A percentile compares a stretch with the other conserved stretches of the same genome.
Conservation (phyloP, 2,797 vertebrate species). For the Pygocentrus nattereri region DNA sequence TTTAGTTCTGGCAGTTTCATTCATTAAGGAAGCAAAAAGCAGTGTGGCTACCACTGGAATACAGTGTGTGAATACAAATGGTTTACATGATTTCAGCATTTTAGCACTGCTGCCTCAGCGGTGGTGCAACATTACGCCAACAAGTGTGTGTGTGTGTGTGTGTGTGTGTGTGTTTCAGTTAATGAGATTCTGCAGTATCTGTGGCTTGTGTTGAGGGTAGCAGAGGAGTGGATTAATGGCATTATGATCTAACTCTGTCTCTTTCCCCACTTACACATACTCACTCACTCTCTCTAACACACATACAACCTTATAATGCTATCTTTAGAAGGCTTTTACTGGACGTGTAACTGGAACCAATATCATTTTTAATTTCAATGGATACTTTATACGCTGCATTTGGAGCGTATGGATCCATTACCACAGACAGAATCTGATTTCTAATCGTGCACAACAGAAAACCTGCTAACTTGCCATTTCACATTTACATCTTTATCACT, state of each 20-base stretch:
- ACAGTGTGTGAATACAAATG: neutral
- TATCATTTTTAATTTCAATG: too few relatives aligned
- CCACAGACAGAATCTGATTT: too few relatives aligned
- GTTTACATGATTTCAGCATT: conserved; percentile 17
- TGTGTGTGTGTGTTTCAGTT: conserved; percentile 37
- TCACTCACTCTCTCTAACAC: neutral
- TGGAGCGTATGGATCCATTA: neutral
- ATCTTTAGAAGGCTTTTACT: conserved; percentile 17
- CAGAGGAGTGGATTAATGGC: conserved; percentile 51
- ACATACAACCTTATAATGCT: conserved; percentile 13
- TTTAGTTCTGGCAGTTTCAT: neutral
- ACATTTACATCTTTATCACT: too few relatives aligned
- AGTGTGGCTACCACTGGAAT: neutral
- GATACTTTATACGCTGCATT: neutral
- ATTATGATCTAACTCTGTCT: conserved; percentile 49
- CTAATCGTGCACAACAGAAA: too few relatives aligned
- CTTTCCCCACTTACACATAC: conserved; percentile 22
- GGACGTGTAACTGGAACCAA: too few relatives aligned
- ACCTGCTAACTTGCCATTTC: too few relatives aligned
- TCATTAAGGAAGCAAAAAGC: neutral
- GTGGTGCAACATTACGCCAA: neutral
- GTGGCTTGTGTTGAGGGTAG: conserved; percentile 45
- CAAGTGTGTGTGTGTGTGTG: conserved; percentile 6
- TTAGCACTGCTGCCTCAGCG: conserved; percentile 27
- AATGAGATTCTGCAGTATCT: conserved; percentile 54